Conservation (phyloP, 1,140 invertebrate species). For the Caenorhabditis remanei region DNA sequence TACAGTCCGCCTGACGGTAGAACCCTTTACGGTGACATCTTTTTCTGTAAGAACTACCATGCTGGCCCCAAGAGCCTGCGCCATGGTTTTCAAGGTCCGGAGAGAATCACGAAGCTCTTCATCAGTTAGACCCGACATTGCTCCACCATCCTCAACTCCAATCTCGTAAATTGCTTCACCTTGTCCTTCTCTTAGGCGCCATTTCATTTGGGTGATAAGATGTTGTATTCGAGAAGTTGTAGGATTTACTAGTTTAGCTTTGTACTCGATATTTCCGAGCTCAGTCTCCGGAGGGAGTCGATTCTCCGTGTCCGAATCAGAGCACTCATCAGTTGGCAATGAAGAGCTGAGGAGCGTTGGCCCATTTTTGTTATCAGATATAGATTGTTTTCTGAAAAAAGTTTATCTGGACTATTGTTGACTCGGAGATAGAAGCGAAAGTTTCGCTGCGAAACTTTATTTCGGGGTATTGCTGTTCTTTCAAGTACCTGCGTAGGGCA, state of each 20-base stretch:
- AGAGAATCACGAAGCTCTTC: constrained; percentile 88
- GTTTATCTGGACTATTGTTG: neutral
- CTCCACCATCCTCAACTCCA: constrained; percentile 92
- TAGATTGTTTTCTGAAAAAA: constrained; percentile 49
- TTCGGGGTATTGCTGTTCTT: too few relatives aligned
- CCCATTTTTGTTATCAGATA: constrained; percentile 51
- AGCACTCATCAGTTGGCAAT: constrained; percentile 43
- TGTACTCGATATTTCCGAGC: constrained; percentile 74
- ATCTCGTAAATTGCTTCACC: constrained; percentile 95
- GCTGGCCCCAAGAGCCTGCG: constrained; percentile 86
- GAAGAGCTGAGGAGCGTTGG: constrained; percentile 49
- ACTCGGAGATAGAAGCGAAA: too few relatives aligned
- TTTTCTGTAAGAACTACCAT: constrained; percentile 73
- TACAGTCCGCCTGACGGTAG: constrained; percentile 79
- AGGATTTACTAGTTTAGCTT: constrained; percentile 79
- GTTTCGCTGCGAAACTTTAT: too few relatives aligned
- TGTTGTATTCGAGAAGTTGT: constrained; percentile 79
- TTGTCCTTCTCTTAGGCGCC: constrained; percentile 80
- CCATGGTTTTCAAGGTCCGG: constrained; percentile 88
- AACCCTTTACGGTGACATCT: constrained; percentile 81
- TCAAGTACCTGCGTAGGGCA: too few relatives aligned
- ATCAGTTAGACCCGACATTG: constrained; percentile 85
- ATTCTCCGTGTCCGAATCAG: constrained; percentile 58
- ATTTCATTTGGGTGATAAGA: constrained; percentile 81
- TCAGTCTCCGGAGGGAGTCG: constrained; percentile 72